A percentile compares a stretch with the other conserved stretches of the same genome.
Evolutionary conservation across 2,113 vertebrate species (phyloP).

Genomic region (Cisticola juncidis): DNA sequence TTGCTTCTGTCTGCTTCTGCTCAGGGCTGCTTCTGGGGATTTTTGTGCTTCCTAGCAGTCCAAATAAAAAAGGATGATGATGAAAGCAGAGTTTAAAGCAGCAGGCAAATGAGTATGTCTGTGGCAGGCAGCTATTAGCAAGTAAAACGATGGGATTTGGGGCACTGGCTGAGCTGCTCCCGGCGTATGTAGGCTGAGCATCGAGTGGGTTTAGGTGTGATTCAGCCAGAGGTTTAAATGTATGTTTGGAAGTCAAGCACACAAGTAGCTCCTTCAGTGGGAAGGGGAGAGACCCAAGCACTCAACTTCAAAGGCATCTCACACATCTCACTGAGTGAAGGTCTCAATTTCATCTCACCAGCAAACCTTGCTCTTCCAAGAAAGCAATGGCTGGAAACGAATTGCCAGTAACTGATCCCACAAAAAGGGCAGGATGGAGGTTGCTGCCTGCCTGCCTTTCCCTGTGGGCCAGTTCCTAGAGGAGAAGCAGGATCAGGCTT

Average conservation of each 20-base stretch:
- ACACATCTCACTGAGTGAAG: not conserved
- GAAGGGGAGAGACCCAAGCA: not conserved
- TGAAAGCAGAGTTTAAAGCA: not conserved
- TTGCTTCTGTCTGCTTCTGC: not conserved
- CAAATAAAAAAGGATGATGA: not conserved
- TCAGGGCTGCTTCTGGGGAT: not conserved
- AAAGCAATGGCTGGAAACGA: not conserved
- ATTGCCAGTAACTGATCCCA: not conserved
- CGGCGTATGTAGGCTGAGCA: fast-evolving
- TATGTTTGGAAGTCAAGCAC: not conserved
- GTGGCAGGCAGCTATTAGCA: not conserved
- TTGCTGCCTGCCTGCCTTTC: not conserved
- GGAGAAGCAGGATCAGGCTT: not conserved
- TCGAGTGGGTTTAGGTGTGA: not conserved
- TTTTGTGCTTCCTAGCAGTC: not conserved
- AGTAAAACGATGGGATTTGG: not conserved
- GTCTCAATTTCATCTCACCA: not conserved
- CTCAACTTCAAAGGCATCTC: not conserved
- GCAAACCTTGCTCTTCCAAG: not conserved
- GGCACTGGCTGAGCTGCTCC: not conserved
- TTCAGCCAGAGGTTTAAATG: not conserved
- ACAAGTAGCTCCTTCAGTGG: not conserved
- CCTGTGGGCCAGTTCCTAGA: not conserved
- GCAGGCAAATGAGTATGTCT: not conserved
- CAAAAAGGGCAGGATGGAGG: not conserved